These are phyloP conservation scores for Ceraclea dissimilis DNA, from an alignment of 2,888 invertebrate species.

Conservation along the genomic window DNA sequence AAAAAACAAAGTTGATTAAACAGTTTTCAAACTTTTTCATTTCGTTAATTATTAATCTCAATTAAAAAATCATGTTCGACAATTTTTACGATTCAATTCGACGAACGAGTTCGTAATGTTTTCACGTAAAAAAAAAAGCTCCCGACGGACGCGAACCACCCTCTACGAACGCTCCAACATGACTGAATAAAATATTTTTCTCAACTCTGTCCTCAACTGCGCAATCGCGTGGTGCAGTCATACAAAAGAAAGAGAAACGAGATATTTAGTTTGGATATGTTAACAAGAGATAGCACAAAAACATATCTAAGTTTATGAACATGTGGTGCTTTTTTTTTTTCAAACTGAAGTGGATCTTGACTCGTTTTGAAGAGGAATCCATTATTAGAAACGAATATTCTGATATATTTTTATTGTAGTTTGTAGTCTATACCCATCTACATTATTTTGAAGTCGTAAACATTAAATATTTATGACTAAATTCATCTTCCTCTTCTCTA, in stretches of 20 bases:
- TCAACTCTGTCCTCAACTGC: slow-evolving; percentile 11
- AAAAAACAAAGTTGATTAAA: too few species aligned
- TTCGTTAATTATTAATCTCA: too few species aligned
- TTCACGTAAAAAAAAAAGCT: not conserved
- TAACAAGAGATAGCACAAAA: slow-evolving; percentile 22
- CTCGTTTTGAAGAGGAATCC: slow-evolving; percentile 1
- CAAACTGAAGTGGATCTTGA: not conserved
- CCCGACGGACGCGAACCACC: not conserved
- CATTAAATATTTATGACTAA: slow-evolving; percentile 20
- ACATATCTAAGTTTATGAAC: slow-evolving; percentile 19
- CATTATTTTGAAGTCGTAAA: slow-evolving; percentile 11
- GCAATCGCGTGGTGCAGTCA: slow-evolving; percentile 19
- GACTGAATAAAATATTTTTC: slow-evolving; percentile 18
- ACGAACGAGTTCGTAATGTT: not conserved
- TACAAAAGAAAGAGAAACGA: slow-evolving; percentile 8
- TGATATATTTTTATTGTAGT: slow-evolving; percentile 6
- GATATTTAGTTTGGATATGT: not conserved
- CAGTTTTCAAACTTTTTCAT: too few species aligned
- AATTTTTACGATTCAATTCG: not conserved
- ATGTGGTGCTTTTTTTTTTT: slow-evolving; percentile 13
- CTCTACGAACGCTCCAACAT: slow-evolving; percentile 12
- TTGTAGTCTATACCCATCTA: slow-evolving; percentile 3
- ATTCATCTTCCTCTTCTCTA: too few species aligned
- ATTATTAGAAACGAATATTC: too few species aligned
- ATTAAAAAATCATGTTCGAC: not conserved